Base-by-base conservation (phyloP, 2,888 invertebrate species). In the Oscheius sp. region DNA sequence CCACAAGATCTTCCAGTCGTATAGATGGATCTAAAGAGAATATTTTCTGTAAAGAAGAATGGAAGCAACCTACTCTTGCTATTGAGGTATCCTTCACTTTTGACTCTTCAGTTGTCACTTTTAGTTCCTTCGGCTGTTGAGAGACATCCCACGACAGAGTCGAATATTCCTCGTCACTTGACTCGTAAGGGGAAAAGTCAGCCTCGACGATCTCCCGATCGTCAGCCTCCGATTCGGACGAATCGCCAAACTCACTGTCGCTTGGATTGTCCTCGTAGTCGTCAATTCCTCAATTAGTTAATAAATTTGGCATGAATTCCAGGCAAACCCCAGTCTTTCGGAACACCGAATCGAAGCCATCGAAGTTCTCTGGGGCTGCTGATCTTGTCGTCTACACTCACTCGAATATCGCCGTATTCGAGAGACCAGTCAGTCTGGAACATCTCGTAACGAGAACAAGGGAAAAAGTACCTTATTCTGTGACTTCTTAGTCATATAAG, bases 1-100 rank as follows among this genome's bases (percentile, higher is more conserved):
- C 74, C 66, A 74, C 3, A 68, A 51, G 11, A 42, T 29, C 7
- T 66, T 47, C 68, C 66, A 74, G 55, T 68, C 74, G 48, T 58
- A 74, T 2, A 68, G 32, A 37, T 37, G 21, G 11, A 33, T 48
- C 59, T 68, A 50, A 51, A 72, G 29, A 60, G n/a, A 29, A 50
- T 42, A 37, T 62, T 62, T 42, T 21, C 21, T 21, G 21, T 21
- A 21, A 2, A 62, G 37, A 47, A 48, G 21, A 29, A 35, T 21
- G 21, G 42, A 47, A 63, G 29, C 2, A 47, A 63, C 63, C 29
- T 63, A 63, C 63, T 42, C 3, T 42, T 7, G 7, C 7, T 21
- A 29, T 9, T 55, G 9, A 1, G 21, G 55, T 9, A 55, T 55
- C 21, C 55, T 55, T 55, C 21, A 21, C 21, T 21, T 29, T 55